Conservation (phyloP, 1,140 invertebrate genomes). For the Drosophila miranda region DNA sequence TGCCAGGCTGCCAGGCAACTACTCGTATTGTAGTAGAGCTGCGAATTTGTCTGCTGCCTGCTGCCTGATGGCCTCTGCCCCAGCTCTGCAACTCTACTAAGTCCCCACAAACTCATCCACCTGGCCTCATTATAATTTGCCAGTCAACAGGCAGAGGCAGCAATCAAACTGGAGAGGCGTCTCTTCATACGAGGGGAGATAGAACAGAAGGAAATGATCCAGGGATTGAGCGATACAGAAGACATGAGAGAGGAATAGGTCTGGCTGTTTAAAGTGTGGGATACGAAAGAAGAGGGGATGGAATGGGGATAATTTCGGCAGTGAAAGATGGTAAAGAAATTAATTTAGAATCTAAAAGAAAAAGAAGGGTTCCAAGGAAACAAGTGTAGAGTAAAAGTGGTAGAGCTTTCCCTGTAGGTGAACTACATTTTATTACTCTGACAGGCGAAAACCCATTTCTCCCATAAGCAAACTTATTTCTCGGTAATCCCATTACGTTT, state of each 20-base stretch:
- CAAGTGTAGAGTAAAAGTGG: no score
- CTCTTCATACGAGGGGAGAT: conserved; percentile 11
- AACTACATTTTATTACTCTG: no score
- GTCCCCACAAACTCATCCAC: conserved; percentile 9
- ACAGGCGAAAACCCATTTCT: conserved; percentile 13
- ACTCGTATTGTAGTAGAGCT: conserved; percentile 18
- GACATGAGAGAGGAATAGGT: no score
- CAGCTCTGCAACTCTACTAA: background rate
- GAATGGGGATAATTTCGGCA: no score
- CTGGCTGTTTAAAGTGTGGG: no score
- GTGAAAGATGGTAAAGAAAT: no score
- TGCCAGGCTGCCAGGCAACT: conserved; percentile 58
- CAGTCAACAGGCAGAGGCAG: conserved; percentile 37
- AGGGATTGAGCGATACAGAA: background rate
- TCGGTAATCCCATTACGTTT: conserved; percentile 44
- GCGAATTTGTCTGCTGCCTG: conserved; percentile 38
- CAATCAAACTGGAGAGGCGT: conserved; percentile 50
- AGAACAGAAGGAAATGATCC: conserved; percentile 1
- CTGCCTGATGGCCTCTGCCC: background rate
- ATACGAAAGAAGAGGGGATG: no score
- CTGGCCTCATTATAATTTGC: conserved; percentile 66
- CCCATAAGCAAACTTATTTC: conserved; percentile 19
- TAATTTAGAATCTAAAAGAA: no score
- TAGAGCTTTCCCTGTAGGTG: no score
- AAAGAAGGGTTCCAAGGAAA: no score